A percentile compares a stretch with the other conserved stretches of the same genome.
These are phyloP conservation scores for Ptiloglossa arizonensis DNA, from an alignment of 1,140 invertebrate genomes.

Conservation along the genomic window DNA sequence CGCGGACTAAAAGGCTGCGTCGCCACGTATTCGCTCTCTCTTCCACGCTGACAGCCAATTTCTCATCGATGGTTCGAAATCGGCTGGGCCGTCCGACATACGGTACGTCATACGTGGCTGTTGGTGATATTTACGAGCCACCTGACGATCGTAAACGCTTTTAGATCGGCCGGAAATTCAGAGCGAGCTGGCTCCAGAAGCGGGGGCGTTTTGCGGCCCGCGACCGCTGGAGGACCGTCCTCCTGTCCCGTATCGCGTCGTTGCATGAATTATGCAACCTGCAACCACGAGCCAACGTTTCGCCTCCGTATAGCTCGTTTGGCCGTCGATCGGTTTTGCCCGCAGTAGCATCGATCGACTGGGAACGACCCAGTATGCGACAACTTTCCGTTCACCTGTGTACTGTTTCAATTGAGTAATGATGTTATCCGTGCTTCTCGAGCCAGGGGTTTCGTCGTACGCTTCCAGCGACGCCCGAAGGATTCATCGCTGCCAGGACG, in stretches of 20 bases:
- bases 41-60: not conserved
- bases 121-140: slow-evolving; percentile 33
- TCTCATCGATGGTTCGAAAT: slow-evolving; percentile 5
- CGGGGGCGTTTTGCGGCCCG: not conserved
- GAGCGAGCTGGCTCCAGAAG: no score
- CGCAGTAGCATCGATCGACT: slow-evolving; percentile 69
- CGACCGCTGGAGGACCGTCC: slow-evolving; percentile 7
- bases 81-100: not conserved
- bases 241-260: slow-evolving; percentile 6
- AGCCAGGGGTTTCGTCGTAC: not conserved
- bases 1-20: not conserved
- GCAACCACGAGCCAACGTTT: slow-evolving; percentile 24
- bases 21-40: not conserved
- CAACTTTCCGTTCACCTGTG: slow-evolving; percentile 21
- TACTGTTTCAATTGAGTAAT: slow-evolving; percentile 24
- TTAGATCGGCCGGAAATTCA: slow-evolving; percentile 32
- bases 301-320: slow-evolving; percentile 58
- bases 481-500: not conserved
- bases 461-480: not conserved
- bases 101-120: slow-evolving; percentile 11
- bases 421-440: not conserved
- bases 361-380: slow-evolving; percentile 66
- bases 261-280: slow-evolving; percentile 49
- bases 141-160: slow-evolving; percentile 46
- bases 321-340: slow-evolving; percentile 64